Base-by-base conservation (phyloP, 2,113 vertebrate species). In the Bothrops jararaca region DNA sequence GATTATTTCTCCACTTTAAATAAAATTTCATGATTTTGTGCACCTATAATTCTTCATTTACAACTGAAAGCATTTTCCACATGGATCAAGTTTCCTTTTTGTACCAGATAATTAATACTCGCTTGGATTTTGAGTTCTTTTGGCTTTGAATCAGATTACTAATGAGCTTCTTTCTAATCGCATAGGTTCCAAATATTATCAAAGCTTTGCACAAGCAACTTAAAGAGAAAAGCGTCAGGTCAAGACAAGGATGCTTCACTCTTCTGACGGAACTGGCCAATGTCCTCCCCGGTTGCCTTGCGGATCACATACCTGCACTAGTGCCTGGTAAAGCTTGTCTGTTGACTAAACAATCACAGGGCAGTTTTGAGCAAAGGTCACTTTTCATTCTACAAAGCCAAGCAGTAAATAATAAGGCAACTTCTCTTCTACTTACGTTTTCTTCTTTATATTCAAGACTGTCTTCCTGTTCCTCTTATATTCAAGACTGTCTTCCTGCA, bases 151-250 rank as follows among this genome's bases (percentile, higher is more conserved):
- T 74, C 13, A 5, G 69, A 52, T 89, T 50, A 57, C 39, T 22
- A 13, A 45, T 26, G 20, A 50, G 58, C 85, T 92, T 39, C 50
- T 91, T 92, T 69, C 92, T 93, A 29, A 64, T 90, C 89, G 88
- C 94, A 80, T 95, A 99, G 99, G 98, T 99, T 74, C 98, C 98
- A 0, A 97, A 86, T 24, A 98, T 99, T 6, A 94, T 99, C 91
- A 99, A 98, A 95, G 98, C 98, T 93, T 97, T 99, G 90, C 98
- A 99, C 96, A 97, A 97, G 92, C 99, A 99, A 95, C 97, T 99
- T 42, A 99, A 98, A 95, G 98, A 99, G 54, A 98, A 98, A 95
- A 99, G 98, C 88, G 80, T 98, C 87, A 98, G 98, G 90, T 98
- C 98, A 7, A 98, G 98, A 34, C 99, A 99, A 96, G 98, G 98